Conservation (phyloP, 2,113 vertebrate species). For the Bungarus multicinctus region DNA sequence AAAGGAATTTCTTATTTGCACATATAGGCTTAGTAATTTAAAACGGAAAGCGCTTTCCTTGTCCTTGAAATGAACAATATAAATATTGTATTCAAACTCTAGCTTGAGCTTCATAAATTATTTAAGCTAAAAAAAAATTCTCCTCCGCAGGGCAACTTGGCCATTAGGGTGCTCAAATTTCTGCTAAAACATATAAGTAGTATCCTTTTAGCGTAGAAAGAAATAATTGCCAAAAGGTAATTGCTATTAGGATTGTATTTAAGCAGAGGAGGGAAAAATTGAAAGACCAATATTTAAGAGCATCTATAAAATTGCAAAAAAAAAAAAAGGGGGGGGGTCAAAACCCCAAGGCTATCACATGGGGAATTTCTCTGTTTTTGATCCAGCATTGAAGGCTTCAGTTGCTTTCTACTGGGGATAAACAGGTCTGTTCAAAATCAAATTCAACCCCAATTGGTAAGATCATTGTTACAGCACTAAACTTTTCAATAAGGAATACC, state of each 20-base stretch:
- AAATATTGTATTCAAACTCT: constrained; percentile 72
- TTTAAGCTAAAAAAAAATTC: constrained; percentile 63
- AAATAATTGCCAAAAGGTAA: constrained; percentile 64
- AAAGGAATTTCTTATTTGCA: constrained; percentile 54
- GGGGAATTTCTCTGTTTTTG: neutral
- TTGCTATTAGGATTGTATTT: constrained; percentile 56
- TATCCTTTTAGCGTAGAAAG: constrained; percentile 58
- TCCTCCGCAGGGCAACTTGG: constrained; percentile 53
- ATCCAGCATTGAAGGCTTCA: neutral
- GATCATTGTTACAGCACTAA: neutral
- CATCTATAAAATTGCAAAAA: neutral
- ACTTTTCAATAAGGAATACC: neutral
- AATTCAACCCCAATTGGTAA: neutral
- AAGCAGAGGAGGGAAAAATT: constrained; percentile 51
- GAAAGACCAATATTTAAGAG: constrained; percentile 37
- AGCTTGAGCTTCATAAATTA: constrained; percentile 74
- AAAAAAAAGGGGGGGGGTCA: neutral
- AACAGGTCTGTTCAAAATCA: neutral
- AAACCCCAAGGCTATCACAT: neutral
- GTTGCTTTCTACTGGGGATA: neutral
- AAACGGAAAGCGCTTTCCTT: constrained; percentile 61
- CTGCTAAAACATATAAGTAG: constrained; percentile 57
- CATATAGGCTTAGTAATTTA: constrained; percentile 58
- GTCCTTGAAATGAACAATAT: constrained; percentile 69
- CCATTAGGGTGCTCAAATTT: constrained; percentile 66